Conservation (phyloP, 2,113 vertebrate species). For the Chloropsis hardwickii region DNA sequence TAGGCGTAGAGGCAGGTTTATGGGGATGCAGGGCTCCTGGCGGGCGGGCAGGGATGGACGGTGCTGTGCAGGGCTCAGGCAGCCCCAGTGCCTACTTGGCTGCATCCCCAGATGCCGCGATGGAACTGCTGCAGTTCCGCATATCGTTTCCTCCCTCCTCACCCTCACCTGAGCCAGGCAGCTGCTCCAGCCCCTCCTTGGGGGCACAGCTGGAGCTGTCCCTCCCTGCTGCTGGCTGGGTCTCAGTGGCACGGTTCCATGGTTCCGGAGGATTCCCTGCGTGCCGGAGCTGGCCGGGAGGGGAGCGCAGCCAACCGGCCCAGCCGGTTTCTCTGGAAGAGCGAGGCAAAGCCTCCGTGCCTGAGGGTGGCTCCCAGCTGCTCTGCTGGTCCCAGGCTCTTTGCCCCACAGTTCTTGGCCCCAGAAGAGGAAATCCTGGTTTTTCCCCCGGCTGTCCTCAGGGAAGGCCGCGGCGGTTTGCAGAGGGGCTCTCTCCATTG, state of each 20-base stretch:
- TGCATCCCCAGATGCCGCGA: background rate
- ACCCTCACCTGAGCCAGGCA: background rate
- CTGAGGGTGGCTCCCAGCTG: conserved; percentile 4
- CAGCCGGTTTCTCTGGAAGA: conserved; percentile 17
- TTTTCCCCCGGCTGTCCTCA: background rate
- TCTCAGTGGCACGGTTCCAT: background rate
- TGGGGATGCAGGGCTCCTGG: background rate
- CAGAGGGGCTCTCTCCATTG: accelerated
- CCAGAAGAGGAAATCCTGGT: conserved; percentile 38
- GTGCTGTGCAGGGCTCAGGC: conserved; percentile 7
- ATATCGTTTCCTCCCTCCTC: background rate
- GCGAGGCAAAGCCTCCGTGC: background rate
- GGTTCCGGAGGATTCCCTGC: conserved; percentile 32
- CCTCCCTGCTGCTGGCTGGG: background rate
- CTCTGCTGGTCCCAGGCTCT: conserved; percentile 20
- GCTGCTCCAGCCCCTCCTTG: background rate
- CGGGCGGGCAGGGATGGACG: background rate
- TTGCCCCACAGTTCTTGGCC: conserved; percentile 8
- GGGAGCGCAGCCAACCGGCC: background rate
- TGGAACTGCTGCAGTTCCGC: background rate
- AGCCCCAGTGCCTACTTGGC: background rate
- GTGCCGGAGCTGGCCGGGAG: background rate
- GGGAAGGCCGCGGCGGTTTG: accelerated
- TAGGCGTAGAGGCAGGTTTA: background rate
- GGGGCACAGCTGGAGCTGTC: background rate